Evolutionary conservation across 2,113 vertebrate genomes (phyloP).

Genomic region (Anolis sagrei): DNA sequence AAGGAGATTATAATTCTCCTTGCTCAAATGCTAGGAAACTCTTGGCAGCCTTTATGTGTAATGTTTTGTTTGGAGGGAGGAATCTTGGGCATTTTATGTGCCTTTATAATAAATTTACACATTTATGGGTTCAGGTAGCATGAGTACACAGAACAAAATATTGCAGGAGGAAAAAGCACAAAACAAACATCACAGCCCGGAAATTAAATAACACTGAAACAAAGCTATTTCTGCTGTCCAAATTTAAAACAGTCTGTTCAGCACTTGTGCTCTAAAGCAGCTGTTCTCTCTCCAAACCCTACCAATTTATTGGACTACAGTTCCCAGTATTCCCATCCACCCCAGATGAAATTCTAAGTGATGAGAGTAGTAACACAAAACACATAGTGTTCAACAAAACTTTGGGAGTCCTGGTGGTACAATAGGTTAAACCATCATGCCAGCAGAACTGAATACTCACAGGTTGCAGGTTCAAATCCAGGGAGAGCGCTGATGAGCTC

Average conservation of each 20-base stretch:
- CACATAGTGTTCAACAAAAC: neutral
- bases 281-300: neutral
- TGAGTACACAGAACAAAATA: neutral
- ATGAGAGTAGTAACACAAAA: neutral
- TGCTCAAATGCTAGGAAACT: neutral
- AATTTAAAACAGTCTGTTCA: neutral
- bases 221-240: neutral
- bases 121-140: neutral
- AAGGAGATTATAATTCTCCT: neutral
- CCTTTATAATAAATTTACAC: conserved; percentile 18
- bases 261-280: neutral
- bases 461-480: too few species aligned
- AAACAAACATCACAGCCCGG: neutral
- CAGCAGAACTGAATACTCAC: too few species aligned
- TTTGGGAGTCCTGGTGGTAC: too few species aligned
- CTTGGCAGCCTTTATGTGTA: neutral
- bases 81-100: neutral
- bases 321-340: neutral
- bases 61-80: neutral
- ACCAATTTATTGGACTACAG: neutral
- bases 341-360: neutral
- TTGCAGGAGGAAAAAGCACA: neutral
- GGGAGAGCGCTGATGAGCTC: too few species aligned
- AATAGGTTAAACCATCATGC: too few species aligned
- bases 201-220: neutral